Conservation (phyloP, 1,140 invertebrate species). For the Babylonia areolata region DNA sequence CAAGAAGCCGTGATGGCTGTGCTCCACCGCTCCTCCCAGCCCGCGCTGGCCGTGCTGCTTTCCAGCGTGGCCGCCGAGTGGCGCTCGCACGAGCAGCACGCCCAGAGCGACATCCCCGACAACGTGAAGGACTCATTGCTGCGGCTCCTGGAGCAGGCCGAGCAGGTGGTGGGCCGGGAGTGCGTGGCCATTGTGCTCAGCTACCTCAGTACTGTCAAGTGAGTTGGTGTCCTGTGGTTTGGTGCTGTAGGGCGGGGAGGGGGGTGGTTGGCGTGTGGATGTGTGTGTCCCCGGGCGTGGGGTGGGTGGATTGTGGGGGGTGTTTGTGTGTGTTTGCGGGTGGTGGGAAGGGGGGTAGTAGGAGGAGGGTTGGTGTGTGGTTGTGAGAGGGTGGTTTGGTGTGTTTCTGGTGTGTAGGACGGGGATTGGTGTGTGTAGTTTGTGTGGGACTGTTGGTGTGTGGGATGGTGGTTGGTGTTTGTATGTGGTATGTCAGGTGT, state of each 20-base stretch:
- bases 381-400: not conserved
- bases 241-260: no score
- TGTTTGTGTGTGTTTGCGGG: no score
- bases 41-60: conserved; percentile 4
- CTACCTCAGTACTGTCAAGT: conserved; percentile 16
- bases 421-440: no score
- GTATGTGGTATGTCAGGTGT: not conserved
- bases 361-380: not conserved
- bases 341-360: not conserved
- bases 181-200: not conserved
- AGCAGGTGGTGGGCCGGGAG: conserved; percentile 11
- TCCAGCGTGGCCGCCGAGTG: conserved; percentile 5
- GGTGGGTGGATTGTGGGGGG: no score
- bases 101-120: not conserved
- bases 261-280: no score
- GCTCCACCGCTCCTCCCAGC: not conserved
- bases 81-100: not conserved
- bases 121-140: not conserved
- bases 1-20: not conserved
- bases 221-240: no score
- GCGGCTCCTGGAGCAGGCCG: not conserved
- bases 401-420: no score
- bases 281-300: no score
- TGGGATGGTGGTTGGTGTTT: no score
- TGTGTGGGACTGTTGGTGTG: no score